These are phyloP conservation scores for Xenops minutus DNA, from an alignment of 2,797 vertebrate species.

Conservation along the genomic window DNA sequence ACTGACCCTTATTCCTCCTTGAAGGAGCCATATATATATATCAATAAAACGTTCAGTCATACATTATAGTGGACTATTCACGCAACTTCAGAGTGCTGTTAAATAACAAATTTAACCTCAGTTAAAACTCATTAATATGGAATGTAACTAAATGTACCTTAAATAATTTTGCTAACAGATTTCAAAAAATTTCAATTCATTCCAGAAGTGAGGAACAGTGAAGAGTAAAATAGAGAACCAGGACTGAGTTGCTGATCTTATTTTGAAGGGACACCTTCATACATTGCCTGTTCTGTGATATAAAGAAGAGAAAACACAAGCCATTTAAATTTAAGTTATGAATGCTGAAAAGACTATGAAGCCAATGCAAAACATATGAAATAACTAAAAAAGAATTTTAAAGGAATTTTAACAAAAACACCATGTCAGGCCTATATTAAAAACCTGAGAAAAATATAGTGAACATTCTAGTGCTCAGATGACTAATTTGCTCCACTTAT, in stretches of 20 bases:
- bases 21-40: background rate
- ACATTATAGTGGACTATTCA: slow-evolving; percentile 27
- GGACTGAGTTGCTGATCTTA: accelerated
- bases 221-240: background rate
- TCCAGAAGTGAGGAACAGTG: background rate
- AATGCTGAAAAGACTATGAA: background rate
- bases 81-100: background rate
- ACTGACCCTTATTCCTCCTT: slow-evolving; percentile 4
- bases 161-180: slow-evolving; percentile 34
- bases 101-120: slow-evolving; percentile 19
- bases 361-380: background rate
- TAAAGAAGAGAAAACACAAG: background rate
- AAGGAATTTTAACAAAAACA: background rate
- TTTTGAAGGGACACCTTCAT: background rate
- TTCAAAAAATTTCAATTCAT: background rate
- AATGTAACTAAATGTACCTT: slow-evolving; percentile 3
- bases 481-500: background rate
- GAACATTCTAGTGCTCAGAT: background rate
- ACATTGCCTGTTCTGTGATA: background rate
- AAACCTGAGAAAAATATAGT: background rate
- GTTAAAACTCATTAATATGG: slow-evolving; percentile 10
- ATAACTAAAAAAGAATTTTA: background rate
- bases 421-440: background rate
- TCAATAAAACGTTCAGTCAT: slow-evolving; percentile 37
- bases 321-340: background rate